Conservation (phyloP, 2,113 vertebrate species). For the Gopherus evgoodei region DNA sequence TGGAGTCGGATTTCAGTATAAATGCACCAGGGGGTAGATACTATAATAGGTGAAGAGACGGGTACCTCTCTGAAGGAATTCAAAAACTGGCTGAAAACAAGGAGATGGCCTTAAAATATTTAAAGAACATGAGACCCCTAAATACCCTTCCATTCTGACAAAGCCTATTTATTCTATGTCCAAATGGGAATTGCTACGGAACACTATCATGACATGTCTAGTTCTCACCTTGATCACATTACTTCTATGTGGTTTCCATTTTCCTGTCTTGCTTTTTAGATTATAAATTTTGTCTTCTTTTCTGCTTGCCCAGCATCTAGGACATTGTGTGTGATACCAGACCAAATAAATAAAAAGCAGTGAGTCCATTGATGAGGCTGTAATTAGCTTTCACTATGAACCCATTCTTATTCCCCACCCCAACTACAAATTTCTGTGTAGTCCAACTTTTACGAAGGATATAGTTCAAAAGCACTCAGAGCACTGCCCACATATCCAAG, state of each 20-base stretch:
- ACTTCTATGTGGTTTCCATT: background rate
- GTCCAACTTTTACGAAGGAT: background rate
- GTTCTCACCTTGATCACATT: background rate
- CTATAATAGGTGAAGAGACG: background rate
- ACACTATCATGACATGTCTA: background rate
- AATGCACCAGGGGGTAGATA: background rate
- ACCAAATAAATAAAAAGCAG: background rate
- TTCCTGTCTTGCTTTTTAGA: background rate
- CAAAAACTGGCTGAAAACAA: background rate
- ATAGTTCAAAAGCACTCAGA: background rate
- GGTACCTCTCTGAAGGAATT: background rate
- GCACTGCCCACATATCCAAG: background rate
- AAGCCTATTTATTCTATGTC: background rate
- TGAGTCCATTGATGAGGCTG: background rate
- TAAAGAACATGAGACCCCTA: background rate
- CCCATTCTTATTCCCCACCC: background rate
- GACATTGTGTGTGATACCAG: background rate
- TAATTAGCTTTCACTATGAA: background rate
- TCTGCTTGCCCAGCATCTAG: background rate
- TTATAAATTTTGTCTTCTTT: background rate
- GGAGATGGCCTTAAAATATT: background rate
- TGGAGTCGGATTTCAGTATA: conserved; percentile 36
- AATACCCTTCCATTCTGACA: background rate
- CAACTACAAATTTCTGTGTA: background rate
- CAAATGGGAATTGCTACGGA: background rate